Evolutionary conservation across 2,113 vertebrate species (phyloP).

Genomic region (Typhlomys cinereus): DNA sequence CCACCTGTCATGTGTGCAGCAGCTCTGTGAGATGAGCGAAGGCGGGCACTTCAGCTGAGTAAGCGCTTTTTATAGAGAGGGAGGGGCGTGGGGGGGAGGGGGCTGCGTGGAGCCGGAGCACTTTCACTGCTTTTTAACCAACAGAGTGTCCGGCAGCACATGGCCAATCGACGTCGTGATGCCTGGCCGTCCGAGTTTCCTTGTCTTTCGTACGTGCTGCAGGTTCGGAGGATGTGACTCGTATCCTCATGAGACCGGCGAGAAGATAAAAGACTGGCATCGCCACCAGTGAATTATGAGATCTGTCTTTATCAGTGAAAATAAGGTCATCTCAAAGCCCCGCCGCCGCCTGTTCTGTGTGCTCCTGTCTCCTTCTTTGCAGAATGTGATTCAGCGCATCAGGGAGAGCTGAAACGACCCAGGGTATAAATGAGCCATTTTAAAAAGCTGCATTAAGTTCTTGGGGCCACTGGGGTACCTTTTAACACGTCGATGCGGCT

Average conservation of each 20-base stretch:
- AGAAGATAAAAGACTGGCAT: constrained; percentile 72
- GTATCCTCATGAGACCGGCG: constrained; percentile 61
- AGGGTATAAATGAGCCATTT: constrained; percentile 72
- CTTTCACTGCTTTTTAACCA: constrained; percentile 66
- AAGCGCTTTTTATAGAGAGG: constrained; percentile 63
- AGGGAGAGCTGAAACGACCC: constrained; percentile 19
- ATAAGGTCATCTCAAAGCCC: constrained; percentile 54
- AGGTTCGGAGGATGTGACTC: constrained; percentile 53
- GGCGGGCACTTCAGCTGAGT: neutral
- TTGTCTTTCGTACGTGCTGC: constrained; percentile 20
- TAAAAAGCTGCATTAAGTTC: constrained; percentile 60
- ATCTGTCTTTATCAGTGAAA: constrained; percentile 71
- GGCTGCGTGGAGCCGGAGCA: neutral
- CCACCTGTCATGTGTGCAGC: constrained; percentile 64
- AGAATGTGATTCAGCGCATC: constrained; percentile 21
- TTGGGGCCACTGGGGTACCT: constrained; percentile 58
- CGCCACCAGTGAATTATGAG: constrained; percentile 52
- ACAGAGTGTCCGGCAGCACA: constrained; percentile 70
- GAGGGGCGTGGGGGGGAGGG: accelerated
- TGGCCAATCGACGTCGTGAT: constrained; percentile 58
- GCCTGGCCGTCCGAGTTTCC: constrained; percentile 47
- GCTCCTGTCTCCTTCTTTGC: constrained; percentile 47
- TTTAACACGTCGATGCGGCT: constrained; percentile 51
- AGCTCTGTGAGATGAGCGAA: constrained; percentile 42
- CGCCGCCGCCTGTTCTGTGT: neutral